Percentiles rank a stretch among this genome's conserved stretches.
phyloP scores from a whole-genome alignment of 2,797 vertebrate species.

The Pterois miles region DNA sequence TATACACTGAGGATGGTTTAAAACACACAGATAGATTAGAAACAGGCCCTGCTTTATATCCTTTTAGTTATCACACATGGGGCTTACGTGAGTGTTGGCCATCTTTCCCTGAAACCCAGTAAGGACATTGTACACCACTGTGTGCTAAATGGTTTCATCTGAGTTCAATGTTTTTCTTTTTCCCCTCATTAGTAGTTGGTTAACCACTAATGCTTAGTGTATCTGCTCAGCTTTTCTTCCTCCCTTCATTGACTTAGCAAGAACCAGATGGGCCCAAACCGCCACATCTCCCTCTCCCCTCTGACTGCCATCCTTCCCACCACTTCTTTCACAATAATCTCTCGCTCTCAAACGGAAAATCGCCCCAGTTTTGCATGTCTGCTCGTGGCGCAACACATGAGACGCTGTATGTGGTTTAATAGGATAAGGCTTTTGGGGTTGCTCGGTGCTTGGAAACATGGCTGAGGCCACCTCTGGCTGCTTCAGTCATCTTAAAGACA shows the following conservation, averaged over 20 bases:
- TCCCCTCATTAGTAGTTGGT: constrained; percentile 85
- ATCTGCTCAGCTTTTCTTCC: constrained; percentile 79
- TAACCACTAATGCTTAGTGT: constrained; percentile 84
- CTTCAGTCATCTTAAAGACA: constrained; percentile 60
- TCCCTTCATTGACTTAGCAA: constrained; percentile 74
- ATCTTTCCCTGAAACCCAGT: constrained; percentile 73
- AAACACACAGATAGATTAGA: constrained; percentile 64
- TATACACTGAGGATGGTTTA: constrained; percentile 21
- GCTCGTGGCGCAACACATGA: constrained; percentile 68
- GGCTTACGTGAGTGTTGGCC: constrained; percentile 73
- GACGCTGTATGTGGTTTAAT: constrained; percentile 72
- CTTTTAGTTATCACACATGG: constrained; percentile 73
- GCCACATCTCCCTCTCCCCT: constrained; percentile 41
- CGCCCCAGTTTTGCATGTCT: constrained; percentile 71
- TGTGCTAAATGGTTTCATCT: constrained; percentile 81
- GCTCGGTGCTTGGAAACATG: constrained; percentile 71
- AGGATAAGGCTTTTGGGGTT: constrained; percentile 69
- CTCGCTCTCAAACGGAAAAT: constrained; percentile 77
- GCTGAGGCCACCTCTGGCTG: constrained; percentile 63
- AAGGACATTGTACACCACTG: constrained; percentile 64
- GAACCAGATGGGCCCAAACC: constrained; percentile 78
- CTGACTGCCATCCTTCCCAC: constrained; percentile 60
- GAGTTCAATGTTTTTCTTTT: constrained; percentile 82
- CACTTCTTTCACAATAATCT: constrained; percentile 73
- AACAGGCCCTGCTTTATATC: constrained; percentile 63